Percentiles rank a stretch among this genome's conserved stretches.
Conservation (phyloP, 2,113 vertebrate genomes). For the Neodontobutis hainanensis region DNA sequence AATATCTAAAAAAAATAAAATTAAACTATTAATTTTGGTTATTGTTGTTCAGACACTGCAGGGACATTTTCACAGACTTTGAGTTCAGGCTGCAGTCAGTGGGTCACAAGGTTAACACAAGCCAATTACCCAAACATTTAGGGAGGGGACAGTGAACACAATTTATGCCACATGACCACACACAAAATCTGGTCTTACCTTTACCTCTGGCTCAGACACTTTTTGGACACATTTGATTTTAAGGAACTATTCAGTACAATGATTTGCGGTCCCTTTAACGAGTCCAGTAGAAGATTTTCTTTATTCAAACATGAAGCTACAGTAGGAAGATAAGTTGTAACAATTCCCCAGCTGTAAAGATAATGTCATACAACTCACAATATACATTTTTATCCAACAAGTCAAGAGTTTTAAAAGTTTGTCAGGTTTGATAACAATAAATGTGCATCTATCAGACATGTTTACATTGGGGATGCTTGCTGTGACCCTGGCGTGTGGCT, state of each 20-base stretch:
- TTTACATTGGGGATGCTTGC: constrained; percentile 71
- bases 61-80: constrained; percentile 9
- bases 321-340: no score
- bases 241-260: constrained; percentile 1
- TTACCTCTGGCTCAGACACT: constrained; percentile 34
- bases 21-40: no score
- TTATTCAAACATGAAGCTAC: neutral
- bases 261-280: no score
- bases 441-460: constrained; percentile 63
- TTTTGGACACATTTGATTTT: constrained; percentile 8
- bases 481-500: constrained; percentile 70
- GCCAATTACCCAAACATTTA: constrained; percentile 84
- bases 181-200: constrained; percentile 51
- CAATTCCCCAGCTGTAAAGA: neutral
- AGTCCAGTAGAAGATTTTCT: neutral
- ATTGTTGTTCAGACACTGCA: no score
- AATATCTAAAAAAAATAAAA: no score
- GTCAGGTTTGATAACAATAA: constrained; percentile 68
- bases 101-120: constrained; percentile 83
- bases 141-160: constrained; percentile 82
- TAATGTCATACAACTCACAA: neutral
- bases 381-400: neutral
- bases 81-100: constrained; percentile 55
- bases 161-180: constrained; percentile 81
- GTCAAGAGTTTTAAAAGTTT: constrained; percentile 55